Percentiles rank a stretch among this genome's conserved stretches.
Evolutionary conservation across 2,113 vertebrate genomes (phyloP).

Genomic region (Columba livia): DNA sequence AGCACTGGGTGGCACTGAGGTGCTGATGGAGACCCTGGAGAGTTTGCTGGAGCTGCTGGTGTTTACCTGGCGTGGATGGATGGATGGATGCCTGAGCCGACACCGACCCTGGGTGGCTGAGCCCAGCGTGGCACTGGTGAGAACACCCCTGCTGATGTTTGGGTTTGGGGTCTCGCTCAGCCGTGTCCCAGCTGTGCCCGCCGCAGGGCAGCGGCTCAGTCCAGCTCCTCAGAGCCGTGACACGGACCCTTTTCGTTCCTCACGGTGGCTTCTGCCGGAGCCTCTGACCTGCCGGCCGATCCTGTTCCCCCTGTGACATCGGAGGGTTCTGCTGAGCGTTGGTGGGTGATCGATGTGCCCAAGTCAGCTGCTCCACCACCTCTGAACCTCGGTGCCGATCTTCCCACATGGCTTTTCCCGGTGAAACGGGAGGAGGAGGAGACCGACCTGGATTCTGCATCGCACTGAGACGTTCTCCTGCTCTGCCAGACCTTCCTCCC

Average conservation of each 20-base stretch:
- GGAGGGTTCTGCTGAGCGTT: not conserved
- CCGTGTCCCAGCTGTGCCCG: not conserved
- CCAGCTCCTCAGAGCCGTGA: not conserved
- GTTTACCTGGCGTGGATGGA: not conserved
- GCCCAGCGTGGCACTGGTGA: not conserved
- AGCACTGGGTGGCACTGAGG: not conserved
- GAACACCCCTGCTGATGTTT: too few species aligned
- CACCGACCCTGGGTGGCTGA: fast-evolving
- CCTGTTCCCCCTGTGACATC: not conserved
- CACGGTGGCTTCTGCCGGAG: fast-evolving
- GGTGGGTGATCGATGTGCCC: not conserved
- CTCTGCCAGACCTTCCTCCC: not conserved
- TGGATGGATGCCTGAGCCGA: not conserved
- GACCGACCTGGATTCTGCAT: not conserved
- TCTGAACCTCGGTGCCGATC: not conserved
- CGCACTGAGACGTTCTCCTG: fast-evolving
- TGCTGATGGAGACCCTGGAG: not conserved
- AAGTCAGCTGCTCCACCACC: not conserved
- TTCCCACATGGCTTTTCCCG: not conserved
- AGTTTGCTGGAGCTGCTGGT: not conserved
- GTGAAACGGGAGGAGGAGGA: not conserved
- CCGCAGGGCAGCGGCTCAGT: too few species aligned
- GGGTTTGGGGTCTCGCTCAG: too few species aligned
- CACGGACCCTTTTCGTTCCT: fast-evolving
- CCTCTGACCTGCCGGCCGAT: not conserved